phyloP scores from a whole-genome alignment of 1,140 invertebrate species.

The Lysiphlebus fabarum region DNA sequence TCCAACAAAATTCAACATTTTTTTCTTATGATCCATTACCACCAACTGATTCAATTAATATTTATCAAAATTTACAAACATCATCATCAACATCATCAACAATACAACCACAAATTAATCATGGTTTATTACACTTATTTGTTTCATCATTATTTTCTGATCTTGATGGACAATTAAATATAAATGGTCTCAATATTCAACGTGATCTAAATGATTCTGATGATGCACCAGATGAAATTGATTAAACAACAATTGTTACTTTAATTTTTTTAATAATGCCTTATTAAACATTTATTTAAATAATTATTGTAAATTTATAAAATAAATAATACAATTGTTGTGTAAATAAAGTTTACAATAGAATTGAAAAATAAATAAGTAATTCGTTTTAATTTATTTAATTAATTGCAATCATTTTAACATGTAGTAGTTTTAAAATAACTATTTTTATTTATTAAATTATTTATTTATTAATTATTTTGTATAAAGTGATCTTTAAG shows the following conservation, averaged over 20 bases:
- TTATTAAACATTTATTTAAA: no score
- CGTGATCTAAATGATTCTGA: conserved; percentile 28
- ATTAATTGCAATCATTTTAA: no score
- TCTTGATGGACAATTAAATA: conserved; percentile 25
- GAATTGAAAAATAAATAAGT: no score
- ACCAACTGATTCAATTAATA: conserved; percentile 70
- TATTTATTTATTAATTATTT: no score
- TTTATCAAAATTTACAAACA: conserved; percentile 54
- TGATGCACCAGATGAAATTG: conserved; percentile 17
- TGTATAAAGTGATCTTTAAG: no score
- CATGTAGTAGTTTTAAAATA: no score
- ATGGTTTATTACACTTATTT: conserved; percentile 36
- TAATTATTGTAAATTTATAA: no score
- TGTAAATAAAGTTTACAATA: no score
- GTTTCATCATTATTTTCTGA: conserved; percentile 41
- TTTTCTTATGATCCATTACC: conserved; percentile 80
- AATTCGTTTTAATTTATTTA: no score
- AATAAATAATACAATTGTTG: no score
- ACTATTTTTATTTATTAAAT: no score
- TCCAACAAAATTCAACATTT: conserved; percentile 60
- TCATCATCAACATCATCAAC: conserved; percentile 30
- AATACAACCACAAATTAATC: conserved; percentile 10
- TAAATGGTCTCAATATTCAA: conserved; percentile 23
- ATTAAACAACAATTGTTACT: conserved; percentile 36
- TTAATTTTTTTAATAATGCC: not conserved